These are phyloP conservation scores for Mamestra brassicae DNA, from an alignment of 2,888 invertebrate genomes.

Conservation along the genomic window DNA sequence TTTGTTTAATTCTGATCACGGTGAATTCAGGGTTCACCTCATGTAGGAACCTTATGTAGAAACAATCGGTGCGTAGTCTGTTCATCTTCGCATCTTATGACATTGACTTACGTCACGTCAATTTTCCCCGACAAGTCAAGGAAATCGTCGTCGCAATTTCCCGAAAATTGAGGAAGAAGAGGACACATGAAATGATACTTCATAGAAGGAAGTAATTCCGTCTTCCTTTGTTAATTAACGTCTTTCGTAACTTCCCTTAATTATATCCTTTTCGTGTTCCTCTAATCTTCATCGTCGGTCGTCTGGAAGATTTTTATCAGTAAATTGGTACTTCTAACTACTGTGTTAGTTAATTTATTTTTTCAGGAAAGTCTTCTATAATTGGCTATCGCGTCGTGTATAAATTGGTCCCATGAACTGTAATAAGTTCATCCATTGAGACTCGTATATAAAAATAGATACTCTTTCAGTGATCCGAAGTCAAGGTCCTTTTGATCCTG, in stretches of 20 bases:
- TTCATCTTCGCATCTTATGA: constrained; percentile 12
- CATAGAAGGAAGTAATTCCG: constrained; percentile 28
- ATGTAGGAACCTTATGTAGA: neutral
- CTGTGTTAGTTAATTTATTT: constrained; percentile 10
- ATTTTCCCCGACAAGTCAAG: constrained; percentile 26
- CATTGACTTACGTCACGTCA: constrained; percentile 10
- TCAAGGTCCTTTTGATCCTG: neutral
- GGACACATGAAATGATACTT: constrained; percentile 45
- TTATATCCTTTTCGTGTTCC: constrained; percentile 22
- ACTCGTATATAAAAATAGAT: neutral
- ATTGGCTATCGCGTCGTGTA: neutral
- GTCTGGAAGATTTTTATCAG: constrained; percentile 44
- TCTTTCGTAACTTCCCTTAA: constrained; percentile 34
- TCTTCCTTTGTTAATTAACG: constrained; percentile 49
- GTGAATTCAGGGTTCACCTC: no score
- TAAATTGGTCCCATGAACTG: neutral
- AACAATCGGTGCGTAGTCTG: neutral
- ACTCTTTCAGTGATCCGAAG: neutral
- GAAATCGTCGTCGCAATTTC: constrained; percentile 34
- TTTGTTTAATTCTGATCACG: neutral
- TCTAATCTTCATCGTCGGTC: constrained; percentile 38
- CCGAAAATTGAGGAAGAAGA: constrained; percentile 18
- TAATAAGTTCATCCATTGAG: neutral
- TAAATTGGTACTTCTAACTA: constrained; percentile 42
- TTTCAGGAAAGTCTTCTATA: neutral